phyloP scores from a whole-genome alignment of 2,888 invertebrate species.

The Plemyria rubiginata region DNA sequence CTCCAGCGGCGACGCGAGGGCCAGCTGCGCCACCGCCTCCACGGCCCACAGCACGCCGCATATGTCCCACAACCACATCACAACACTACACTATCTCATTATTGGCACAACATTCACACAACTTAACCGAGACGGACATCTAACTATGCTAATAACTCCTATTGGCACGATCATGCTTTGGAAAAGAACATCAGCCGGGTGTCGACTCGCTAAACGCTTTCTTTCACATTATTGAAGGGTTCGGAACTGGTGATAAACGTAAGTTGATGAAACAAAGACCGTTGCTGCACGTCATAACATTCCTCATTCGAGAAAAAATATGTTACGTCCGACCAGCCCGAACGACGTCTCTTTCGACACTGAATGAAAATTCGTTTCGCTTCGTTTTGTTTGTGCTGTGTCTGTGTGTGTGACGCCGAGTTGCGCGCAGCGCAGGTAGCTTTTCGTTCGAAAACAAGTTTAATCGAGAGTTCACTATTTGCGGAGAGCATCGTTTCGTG shows the following conservation, averaged over 20 bases:
- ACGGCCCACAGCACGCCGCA: constrained; percentile 79
- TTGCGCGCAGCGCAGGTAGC: constrained; percentile 40
- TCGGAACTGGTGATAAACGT: constrained; percentile 59
- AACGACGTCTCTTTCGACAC: constrained; percentile 60
- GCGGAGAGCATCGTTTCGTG: constrained; percentile 24
- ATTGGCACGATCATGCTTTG: constrained; percentile 83
- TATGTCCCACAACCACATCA: constrained; percentile 84
- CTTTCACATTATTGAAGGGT: constrained; percentile 73
- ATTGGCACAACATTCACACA: constrained; percentile 84
- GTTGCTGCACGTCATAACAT: constrained; percentile 84
- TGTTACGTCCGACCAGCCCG: constrained; percentile 51
- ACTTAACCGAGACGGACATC: constrained; percentile 80
- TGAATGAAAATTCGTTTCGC: constrained; percentile 46
- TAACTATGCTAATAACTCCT: constrained; percentile 80
- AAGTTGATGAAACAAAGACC: constrained; percentile 80
- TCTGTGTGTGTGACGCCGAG: constrained; percentile 35
- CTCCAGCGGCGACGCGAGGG: constrained; percentile 74
- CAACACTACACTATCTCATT: constrained; percentile 84
- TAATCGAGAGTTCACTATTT: constrained; percentile 30
- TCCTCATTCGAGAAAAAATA: constrained; percentile 59
- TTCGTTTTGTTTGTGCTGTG: constrained; percentile 40
- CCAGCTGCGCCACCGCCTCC: constrained; percentile 71
- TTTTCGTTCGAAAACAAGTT: constrained; percentile 40
- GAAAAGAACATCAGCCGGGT: constrained; percentile 69
- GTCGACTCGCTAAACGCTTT: constrained; percentile 53